Conservation (phyloP, 2,797 vertebrate genomes). For the Netta rufina region DNA sequence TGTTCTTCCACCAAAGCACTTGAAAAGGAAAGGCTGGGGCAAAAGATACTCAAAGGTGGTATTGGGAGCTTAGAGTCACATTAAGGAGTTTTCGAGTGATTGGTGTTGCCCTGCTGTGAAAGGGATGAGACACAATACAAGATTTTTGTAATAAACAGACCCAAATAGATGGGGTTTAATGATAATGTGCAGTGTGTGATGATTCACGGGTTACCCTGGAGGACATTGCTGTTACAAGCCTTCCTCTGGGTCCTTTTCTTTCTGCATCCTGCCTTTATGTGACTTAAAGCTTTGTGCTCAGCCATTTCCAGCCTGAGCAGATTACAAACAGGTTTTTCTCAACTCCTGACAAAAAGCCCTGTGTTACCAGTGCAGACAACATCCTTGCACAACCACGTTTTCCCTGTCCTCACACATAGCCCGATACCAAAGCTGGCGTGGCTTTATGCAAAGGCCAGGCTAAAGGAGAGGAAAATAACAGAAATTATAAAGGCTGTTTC, state of each 20-base stretch:
- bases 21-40: background rate
- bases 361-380: background rate
- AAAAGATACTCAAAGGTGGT: background rate
- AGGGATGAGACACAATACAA: background rate
- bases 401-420: background rate
- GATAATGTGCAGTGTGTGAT: background rate
- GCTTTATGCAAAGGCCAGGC: conserved; percentile 7
- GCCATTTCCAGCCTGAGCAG: conserved; percentile 8
- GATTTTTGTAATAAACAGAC: background rate
- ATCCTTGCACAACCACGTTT: background rate
- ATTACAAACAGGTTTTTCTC: conserved; percentile 14
- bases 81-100: background rate
- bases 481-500: background rate
- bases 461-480: background rate
- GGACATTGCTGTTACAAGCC: conserved; percentile 1
- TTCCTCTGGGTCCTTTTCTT: conserved; percentile 29
- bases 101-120: background rate
- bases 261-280: conserved; percentile 6
- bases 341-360: background rate
- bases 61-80: background rate
- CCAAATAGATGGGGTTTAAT: background rate
- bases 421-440: background rate
- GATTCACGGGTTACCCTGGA: conserved; percentile 14
- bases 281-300: conserved; percentile 18
- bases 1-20: conserved; percentile 18